Base-by-base conservation (phyloP, 2,888 invertebrate genomes). In the Temnothorax unifasciatus region DNA sequence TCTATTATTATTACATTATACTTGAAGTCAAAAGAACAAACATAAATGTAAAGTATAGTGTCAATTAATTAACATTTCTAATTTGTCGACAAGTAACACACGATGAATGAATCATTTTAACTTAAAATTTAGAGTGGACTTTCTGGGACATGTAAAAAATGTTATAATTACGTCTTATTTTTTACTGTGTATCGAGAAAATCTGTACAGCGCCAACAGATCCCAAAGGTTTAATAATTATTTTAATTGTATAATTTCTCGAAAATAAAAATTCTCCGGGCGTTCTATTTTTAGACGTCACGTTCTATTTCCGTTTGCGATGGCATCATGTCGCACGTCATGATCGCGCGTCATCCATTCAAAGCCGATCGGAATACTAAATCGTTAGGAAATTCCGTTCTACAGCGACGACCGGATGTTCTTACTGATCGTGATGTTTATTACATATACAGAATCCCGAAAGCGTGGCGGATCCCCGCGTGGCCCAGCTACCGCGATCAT, bases 401-500 rank as follows among this genome's bases (percentile, higher is more conserved):
- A 18, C n/a, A 4, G 1, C 15, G n/a, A 66, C 21, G 18, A 6
- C 38, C 83, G 61, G 57, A 64, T 64, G 63, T 50, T 57, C 34
- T 76, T 74, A 38, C 34, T 15, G 47, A 85, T 83, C 64, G 75
- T 79, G 83, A 85, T 86, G 79, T 82, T 57, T 83, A 84, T 90
- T 83, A 87, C 74, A 85, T 88, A 88, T 83, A 74, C 86, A 94
- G 94, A 50, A 84, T 88, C 9, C 94, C 94, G n/a, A 89, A 86
- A 44, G 92, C 93, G 18, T 81, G 88, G 71, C 64, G 83, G 50
- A 86, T 85, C 5, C 61, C 89, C 29, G 82, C 82, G 44, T 94
- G 94, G 94, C 90, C 93, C n/a, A 90, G 91, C 47, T 94, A 92
- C 84, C 90, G 90, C 73, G 69, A 82, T 38, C 61, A 89, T 63